A percentile compares a stretch with the other conserved stretches of the same genome.
Evolutionary conservation across 2,888 invertebrate genomes (phyloP).

Genomic region (Harpagoxenus sublaevis): DNA sequence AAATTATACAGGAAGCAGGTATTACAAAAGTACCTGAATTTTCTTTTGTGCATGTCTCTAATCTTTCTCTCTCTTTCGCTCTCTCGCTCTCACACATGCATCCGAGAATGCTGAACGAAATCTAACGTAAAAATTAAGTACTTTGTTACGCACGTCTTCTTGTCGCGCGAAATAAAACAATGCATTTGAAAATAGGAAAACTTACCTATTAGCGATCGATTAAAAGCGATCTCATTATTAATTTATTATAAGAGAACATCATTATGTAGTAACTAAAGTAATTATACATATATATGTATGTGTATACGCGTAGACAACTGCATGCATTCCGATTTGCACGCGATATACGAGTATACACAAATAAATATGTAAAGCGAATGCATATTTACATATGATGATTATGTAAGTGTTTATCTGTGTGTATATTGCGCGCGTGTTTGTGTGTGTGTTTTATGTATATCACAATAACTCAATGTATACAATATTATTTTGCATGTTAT

Average conservation of each 20-base stretch:
- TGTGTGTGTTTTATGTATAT: constrained; percentile 60
- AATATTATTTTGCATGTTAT: constrained; percentile 61
- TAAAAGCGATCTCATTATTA: constrained; percentile 44
- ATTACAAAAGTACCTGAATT: constrained; percentile 32
- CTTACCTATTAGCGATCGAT: constrained; percentile 49
- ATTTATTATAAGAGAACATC: constrained; percentile 63
- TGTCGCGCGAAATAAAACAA: constrained; percentile 23
- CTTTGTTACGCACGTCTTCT: constrained; percentile 23
- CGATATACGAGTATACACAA: constrained; percentile 47
- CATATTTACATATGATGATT: constrained; percentile 46
- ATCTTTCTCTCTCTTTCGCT: not conserved
- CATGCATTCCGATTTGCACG: constrained; percentile 2
- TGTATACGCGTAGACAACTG: constrained; percentile 57
- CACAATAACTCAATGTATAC: constrained; percentile 68
- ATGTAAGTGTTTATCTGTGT: constrained; percentile 29
- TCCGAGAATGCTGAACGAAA: constrained; percentile 23
- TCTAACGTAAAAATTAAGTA: constrained; percentile 51
- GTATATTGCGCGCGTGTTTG: constrained; percentile 8
- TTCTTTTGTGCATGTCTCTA: constrained; percentile 40
- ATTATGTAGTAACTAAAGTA: constrained; percentile 57
- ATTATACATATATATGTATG: constrained; percentile 51
- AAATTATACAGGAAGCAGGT: constrained; percentile 43
- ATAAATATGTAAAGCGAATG: constrained; percentile 53
- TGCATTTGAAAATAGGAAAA: constrained; percentile 47
- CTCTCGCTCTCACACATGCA: not conserved